Percentiles rank a stretch among this genome's conserved stretches.
phyloP scores from a whole-genome alignment of 2,888 invertebrate species.

The Nysson spinosus region DNA sequence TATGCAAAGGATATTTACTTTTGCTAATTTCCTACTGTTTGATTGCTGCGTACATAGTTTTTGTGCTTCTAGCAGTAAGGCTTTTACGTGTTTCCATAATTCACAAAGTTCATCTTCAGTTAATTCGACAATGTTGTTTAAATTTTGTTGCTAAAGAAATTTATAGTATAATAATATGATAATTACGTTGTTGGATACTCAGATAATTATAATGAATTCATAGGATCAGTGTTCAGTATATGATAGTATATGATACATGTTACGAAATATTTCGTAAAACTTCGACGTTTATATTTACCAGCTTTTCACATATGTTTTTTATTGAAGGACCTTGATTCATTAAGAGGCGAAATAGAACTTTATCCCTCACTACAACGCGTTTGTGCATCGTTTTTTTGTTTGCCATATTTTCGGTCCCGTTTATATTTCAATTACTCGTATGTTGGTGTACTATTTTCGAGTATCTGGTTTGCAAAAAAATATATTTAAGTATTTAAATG shows the following conservation, averaged over 20 bases:
- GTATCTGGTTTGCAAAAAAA: no score
- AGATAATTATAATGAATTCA: background rate
- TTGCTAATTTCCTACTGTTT: background rate
- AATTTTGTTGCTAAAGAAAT: constrained; percentile 30
- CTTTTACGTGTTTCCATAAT: constrained; percentile 41
- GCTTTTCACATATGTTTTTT: constrained; percentile 41
- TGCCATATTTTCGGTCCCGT: no score
- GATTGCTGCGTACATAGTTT: constrained; percentile 18
- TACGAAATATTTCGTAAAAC: no score
- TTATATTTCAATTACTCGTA: no score
- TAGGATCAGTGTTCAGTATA: background rate
- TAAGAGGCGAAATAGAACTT: constrained; percentile 41
- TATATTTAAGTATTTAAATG: no score
- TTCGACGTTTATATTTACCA: constrained; percentile 46
- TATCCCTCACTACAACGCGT: constrained; percentile 6
- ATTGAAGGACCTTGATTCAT: constrained; percentile 22
- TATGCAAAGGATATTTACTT: constrained; percentile 6
- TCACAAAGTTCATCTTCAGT: constrained; percentile 47
- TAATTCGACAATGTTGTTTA: constrained; percentile 31
- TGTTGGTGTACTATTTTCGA: no score
- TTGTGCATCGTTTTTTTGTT: constrained; percentile 31
- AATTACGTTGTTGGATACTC: background rate
- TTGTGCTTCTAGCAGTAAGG: constrained; percentile 32
- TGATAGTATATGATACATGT: no score
- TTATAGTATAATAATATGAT: constrained; percentile 1